Base-by-base conservation (phyloP, 37 sponge, comb jelly and placozoan genomes). In the Mnemiopsis leidyi region DNA sequence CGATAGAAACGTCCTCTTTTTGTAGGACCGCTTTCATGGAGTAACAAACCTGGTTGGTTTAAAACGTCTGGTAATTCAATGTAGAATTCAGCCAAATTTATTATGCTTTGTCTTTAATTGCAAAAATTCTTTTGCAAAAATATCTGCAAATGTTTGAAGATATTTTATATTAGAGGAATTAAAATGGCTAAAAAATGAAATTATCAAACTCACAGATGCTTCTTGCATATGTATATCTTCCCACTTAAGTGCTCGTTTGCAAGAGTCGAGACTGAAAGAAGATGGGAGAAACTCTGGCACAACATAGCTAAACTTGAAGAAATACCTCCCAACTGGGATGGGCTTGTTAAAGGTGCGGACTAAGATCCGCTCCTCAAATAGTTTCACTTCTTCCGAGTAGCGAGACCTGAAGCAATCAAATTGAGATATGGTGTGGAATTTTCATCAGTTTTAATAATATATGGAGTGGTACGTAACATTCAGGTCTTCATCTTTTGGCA, bases 231-330 rank as follows among this genome's bases (percentile, higher is more conserved):
- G 7, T 29, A 71, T 71, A 71, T 71, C 75, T 71, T 71, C 75
- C 75, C 75, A 71, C 20, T 71, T 5, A 5, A 71, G 75, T 7
- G 25, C 20, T 28, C 75, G 7, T 71, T n/a, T 28, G 3, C 25
- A n/a, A 71, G 75, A 29, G 7, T 71, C 75, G n/a, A 71, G 3
- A 71, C 30, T 71, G 20, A 71, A 71, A 29, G 75, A 71, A 18
- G 75, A 71, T 5, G 75, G 75, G 5, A 71, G 75, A 28, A 71
- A 71, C 75, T 71, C 75, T 5, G 75, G 75, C 30, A 71, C 75
- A 3, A 71, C 30, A 28, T 71, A 71, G n/a, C 30, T 29, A 28
- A 71, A 71, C 30, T 71, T 28, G 30, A 71, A 71, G 75, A 29
- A 71, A 28, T 29, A 71, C 75, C 75, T n/a, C 25, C 75, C 75